phyloP scores from a whole-genome alignment of 2,888 invertebrate species.

The Lysandra coridon region DNA sequence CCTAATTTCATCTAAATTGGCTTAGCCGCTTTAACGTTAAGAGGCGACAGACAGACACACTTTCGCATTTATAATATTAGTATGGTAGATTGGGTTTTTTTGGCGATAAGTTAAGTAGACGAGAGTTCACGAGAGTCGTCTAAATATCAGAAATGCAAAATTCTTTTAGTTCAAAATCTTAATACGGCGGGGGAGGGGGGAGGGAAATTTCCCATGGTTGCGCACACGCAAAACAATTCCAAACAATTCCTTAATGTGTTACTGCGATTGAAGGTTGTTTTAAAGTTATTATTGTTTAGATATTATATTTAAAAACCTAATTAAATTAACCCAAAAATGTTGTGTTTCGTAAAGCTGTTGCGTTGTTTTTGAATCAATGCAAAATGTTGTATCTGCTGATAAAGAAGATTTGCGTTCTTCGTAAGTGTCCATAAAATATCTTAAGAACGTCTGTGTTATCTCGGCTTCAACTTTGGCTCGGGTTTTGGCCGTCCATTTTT shows the following conservation, averaged over 20 bases:
- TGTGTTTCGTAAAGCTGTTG: background rate
- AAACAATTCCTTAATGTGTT: background rate
- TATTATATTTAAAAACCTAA: background rate
- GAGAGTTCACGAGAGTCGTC: too few relatives aligned
- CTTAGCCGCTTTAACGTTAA: too few relatives aligned
- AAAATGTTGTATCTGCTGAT: constrained; percentile 18
- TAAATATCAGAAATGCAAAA: background rate
- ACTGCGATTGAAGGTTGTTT: background rate
- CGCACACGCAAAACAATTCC: background rate
- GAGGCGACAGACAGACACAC: background rate
- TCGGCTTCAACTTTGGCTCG: too few relatives aligned
- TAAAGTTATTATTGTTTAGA: background rate
- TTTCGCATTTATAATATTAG: background rate
- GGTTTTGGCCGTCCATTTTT: too few relatives aligned
- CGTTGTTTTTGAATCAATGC: background rate
- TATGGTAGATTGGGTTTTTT: too few relatives aligned
- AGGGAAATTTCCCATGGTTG: constrained; percentile 10
- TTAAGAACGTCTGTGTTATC: too few relatives aligned
- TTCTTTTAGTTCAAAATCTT: background rate
- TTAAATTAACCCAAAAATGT: background rate
- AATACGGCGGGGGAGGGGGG: background rate
- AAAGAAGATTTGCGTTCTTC: constrained; percentile 21
- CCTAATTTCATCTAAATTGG: too few relatives aligned
- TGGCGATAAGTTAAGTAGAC: too few relatives aligned
- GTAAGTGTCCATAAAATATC: background rate